Evolutionary conservation across 1,140 invertebrate species (phyloP).

Genomic region (Drosophila ficusphila): DNA sequence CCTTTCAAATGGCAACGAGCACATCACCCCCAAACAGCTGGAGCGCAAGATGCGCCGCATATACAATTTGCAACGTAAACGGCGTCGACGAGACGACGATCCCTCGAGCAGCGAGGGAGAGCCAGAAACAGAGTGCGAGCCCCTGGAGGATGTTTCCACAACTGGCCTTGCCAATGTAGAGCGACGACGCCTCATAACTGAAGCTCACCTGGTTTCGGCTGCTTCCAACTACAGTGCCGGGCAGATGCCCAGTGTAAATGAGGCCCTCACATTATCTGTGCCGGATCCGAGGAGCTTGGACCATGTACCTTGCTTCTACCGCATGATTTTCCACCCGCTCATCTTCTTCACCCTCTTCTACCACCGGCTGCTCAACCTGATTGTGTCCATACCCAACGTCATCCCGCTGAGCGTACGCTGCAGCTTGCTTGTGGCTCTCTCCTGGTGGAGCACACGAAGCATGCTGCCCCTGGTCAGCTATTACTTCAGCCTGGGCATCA

Average conservation of each 20-base stretch:
- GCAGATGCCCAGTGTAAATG: constrained; percentile 90
- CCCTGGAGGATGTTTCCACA: constrained; percentile 45
- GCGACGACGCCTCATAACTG: constrained; percentile 87
- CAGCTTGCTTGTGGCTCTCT: constrained; percentile 87
- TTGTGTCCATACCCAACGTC: constrained; percentile 87
- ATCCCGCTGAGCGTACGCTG: constrained; percentile 86
- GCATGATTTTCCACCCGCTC: constrained; percentile 89
- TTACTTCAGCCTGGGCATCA: constrained; percentile 89
- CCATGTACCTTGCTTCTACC: constrained; percentile 88
- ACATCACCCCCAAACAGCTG: constrained; percentile 92
- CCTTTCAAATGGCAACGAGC: constrained; percentile 93
- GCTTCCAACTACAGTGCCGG: constrained; percentile 92
- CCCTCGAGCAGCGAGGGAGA: constrained; percentile 68
- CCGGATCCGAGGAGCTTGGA: constrained; percentile 87
- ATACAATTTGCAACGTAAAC: constrained; percentile 85
- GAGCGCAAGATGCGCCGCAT: constrained; percentile 88
- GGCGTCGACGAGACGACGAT: constrained; percentile 70
- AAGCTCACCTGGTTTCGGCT: constrained; percentile 91
- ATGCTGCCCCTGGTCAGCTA: constrained; percentile 59
- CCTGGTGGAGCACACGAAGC: constrained; percentile 87
- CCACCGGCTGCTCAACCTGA: constrained; percentile 87
- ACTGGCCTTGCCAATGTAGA: constrained; percentile 46
- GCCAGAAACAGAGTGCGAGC: constrained; percentile 47
- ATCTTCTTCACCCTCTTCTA: constrained; percentile 89
- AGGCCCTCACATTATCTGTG: constrained; percentile 89